Evolutionary conservation across 2,888 invertebrate genomes (phyloP), one percentile per base, ranked within the genome.

Genomic region (Mechanitis messenoides): DNA sequence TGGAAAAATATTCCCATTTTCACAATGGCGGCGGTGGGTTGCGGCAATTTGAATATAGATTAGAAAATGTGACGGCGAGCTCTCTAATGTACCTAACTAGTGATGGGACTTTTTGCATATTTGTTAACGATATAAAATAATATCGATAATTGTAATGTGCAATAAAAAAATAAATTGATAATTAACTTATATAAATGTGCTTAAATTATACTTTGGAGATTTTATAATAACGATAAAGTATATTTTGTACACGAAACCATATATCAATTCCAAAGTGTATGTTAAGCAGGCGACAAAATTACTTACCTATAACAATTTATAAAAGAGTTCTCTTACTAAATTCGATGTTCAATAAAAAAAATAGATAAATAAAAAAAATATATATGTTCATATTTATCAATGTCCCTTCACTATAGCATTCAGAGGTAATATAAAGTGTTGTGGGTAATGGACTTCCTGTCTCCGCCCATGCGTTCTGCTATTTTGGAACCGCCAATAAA

Each of bases 11-110:
- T 87, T 82, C 83, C 77, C 81, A 80, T 83, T 83, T 82, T 81
- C 83, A 84, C 84, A 83, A 85, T 83, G 81, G 84, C 79, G 80
- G 74, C 80, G 75, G 79, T 78, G 75, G 73, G 74, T 73, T 75
- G 77, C 84, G 82, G 81, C 87, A 87, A 88, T 88, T 88, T 88
- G 87, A 88, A 88, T 88, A 86, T 87, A 88, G 87, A 88, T 88
- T 88, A 86, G 86, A 87, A 87, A 85, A 85, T 87, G 85, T 84
- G 84, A 84, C 83, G 85, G 80, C 82, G 79, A 83, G 80, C 81
- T 80, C 76, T 85, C 83, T 85, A 86, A 85, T 86, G 85, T 84
- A 83, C 80, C 83, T 80, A 78, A 69, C 45, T 76, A 81, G 84
- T 63, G 84, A 64, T 74, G 81, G 64, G 67, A 6, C 31, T 56